phyloP scores from a whole-genome alignment of 2,113 vertebrate species.

The Ammodytes marinus region DNA sequence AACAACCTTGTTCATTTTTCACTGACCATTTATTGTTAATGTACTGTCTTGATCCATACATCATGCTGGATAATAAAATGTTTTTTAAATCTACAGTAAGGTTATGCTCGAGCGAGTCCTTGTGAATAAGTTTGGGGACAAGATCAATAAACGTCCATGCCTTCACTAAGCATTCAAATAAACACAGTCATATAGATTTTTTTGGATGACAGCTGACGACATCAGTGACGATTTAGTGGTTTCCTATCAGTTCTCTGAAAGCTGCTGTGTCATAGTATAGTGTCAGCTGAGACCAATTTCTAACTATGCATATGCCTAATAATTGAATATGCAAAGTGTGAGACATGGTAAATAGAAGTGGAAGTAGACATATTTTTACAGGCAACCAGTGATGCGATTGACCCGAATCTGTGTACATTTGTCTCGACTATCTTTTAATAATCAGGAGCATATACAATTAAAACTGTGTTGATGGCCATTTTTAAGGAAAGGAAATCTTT shows the following conservation, averaged over 20 bases:
- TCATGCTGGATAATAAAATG: constrained; percentile 79
- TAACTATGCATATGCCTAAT: not conserved
- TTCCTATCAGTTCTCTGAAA: not conserved
- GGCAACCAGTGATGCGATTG: not conserved
- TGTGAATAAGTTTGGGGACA: not conserved
- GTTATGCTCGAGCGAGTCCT: not conserved
- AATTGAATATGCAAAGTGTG: not conserved
- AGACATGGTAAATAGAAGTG: not conserved
- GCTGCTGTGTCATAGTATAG: too few relatives aligned
- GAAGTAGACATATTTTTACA: not conserved
- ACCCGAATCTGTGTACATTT: not conserved
- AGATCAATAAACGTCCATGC: not conserved
- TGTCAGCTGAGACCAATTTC: not conserved
- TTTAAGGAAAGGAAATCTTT: not conserved
- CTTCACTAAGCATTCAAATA: not conserved
- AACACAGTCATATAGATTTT: not conserved
- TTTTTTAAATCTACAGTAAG: constrained; percentile 54
- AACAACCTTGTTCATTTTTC: constrained; percentile 80
- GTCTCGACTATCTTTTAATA: not conserved
- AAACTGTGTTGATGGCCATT: not conserved
- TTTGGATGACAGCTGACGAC: not conserved
- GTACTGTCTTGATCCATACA: constrained; percentile 73
- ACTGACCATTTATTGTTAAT: constrained; percentile 70
- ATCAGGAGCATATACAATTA: not conserved
- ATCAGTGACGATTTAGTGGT: not conserved